Conservation (phyloP, 2,113 vertebrate genomes). For the Oenanthe melanoleuca region DNA sequence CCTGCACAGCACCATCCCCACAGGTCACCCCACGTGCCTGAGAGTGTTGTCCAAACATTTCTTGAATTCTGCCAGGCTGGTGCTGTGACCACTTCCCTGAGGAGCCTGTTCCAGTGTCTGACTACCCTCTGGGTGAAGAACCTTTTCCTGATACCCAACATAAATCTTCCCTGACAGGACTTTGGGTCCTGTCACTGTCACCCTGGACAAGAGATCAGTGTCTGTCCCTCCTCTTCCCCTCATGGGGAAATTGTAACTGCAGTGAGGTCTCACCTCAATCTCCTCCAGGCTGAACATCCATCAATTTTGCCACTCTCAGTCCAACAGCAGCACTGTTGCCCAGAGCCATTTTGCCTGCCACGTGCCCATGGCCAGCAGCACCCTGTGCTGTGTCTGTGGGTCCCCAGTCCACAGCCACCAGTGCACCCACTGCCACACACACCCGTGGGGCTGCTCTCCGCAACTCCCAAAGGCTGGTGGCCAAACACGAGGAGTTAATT, state of each 20-base stretch:
- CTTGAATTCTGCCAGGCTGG: neutral
- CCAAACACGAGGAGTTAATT: neutral
- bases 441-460: fast-evolving
- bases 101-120: neutral
- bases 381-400: fast-evolving
- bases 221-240: neutral
- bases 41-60: neutral
- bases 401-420: fast-evolving
- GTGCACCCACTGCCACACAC: fast-evolving
- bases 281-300: neutral
- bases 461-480: neutral
- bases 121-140: neutral
- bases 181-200: neutral
- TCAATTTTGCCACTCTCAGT: neutral
- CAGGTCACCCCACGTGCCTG: neutral
- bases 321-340: neutral
- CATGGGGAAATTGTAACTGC: neutral
- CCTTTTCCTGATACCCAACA: neutral
- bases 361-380: fast-evolving
- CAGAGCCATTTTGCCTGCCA: neutral
- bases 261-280: neutral
- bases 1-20: neutral
- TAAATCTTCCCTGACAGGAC: neutral
- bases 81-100: neutral
- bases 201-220: neutral